phyloP scores from a whole-genome alignment of 1,140 invertebrate genomes.

The Pemphigus obesinymphae region DNA sequence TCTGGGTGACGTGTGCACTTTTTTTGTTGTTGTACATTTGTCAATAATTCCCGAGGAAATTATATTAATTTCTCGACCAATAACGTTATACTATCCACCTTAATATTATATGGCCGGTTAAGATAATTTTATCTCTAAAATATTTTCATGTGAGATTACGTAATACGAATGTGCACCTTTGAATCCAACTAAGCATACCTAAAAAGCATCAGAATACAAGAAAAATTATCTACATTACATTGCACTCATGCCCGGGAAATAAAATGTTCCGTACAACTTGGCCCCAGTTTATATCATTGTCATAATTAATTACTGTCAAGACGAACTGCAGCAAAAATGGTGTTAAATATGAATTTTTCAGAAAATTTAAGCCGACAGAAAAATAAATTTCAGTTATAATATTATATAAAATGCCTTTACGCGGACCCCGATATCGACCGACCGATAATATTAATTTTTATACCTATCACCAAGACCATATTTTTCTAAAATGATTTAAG shows the following conservation, averaged over 20 bases:
- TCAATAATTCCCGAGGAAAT: too few species aligned
- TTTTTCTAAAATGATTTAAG: too few species aligned
- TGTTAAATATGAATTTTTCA: not conserved
- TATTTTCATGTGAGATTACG: too few species aligned
- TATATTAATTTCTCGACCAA: too few species aligned
- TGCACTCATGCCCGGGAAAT: not conserved
- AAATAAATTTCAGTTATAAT: not conserved
- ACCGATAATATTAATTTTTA: too few species aligned
- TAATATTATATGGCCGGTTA: too few species aligned
- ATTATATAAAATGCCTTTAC: not conserved
- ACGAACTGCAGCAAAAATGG: slow-evolving; percentile 13
- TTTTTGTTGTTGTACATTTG: too few species aligned
- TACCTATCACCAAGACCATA: too few species aligned
- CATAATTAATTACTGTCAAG: slow-evolving; percentile 33
- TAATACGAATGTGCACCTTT: not conserved
- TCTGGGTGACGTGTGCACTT: too few species aligned
- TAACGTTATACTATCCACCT: too few species aligned
- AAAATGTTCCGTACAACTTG: slow-evolving; percentile 1
- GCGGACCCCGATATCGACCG: not conserved
- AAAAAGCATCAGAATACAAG: not conserved
- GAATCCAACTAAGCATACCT: slow-evolving; percentile 15
- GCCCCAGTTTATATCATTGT: slow-evolving; percentile 7
- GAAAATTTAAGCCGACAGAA: not conserved
- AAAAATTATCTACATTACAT: slow-evolving; percentile 33
- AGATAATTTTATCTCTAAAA: too few species aligned